Evolutionary conservation across 2,888 invertebrate species (phyloP).

Genomic region (Latrodectus elegans): DNA sequence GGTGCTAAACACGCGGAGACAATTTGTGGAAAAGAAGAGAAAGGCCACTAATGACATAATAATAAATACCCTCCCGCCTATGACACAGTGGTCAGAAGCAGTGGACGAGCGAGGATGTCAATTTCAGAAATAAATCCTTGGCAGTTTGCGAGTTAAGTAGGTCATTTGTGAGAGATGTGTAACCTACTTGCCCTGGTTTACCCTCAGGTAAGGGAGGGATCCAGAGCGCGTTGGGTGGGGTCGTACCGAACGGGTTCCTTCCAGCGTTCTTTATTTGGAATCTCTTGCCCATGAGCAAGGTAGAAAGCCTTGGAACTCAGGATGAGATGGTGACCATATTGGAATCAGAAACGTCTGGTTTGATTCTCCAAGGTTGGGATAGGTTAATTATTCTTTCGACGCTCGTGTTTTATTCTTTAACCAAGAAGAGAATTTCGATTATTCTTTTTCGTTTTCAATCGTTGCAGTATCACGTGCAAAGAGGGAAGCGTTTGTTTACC

Average conservation of each 20-base stretch:
- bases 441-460: too few relatives aligned
- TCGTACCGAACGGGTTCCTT: constrained; percentile 40
- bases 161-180: constrained; percentile 65
- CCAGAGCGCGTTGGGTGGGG: constrained; percentile 48
- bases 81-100: constrained; percentile 31
- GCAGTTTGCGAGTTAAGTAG: constrained; percentile 50
- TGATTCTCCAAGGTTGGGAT: constrained; percentile 46
- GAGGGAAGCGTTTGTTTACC: too few relatives aligned
- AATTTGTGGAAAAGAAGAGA: background rate
- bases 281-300: constrained; percentile 51
- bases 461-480: too few relatives aligned
- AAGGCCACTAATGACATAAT: constrained; percentile 42
- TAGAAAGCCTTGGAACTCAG: constrained; percentile 43
- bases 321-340: constrained; percentile 66
- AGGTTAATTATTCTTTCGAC: constrained; percentile 26
- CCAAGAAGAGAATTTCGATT: too few relatives aligned
- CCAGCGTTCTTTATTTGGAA: constrained; percentile 66
- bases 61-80: constrained; percentile 31
- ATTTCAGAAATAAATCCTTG: constrained; percentile 61
- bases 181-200: constrained; percentile 65
- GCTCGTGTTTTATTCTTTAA: constrained; percentile 18
- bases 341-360: constrained; percentile 55
- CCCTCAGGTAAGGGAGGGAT: constrained; percentile 66
- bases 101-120: constrained; percentile 41
- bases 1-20: too few relatives aligned